Conservation (phyloP, 2,797 vertebrate species). For the Pangasius macronema region DNA sequence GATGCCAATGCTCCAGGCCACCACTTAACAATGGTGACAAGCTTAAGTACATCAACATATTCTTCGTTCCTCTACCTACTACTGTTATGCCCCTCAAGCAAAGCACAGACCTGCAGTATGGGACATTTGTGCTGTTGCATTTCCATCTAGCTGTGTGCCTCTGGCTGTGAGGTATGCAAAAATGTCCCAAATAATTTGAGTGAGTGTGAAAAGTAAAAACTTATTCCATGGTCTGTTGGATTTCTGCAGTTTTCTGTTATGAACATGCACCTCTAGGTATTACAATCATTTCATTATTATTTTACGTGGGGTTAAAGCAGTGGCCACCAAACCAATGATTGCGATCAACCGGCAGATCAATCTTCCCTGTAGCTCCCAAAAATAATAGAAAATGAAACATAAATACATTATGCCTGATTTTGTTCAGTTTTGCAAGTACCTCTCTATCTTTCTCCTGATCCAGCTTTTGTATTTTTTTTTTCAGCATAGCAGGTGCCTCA, state of each 20-base stretch:
- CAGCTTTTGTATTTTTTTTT: background rate
- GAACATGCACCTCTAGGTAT: background rate
- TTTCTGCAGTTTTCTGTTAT: background rate
- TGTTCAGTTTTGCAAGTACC: background rate
- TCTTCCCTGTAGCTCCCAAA: background rate
- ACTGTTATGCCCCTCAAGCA: slow-evolving; percentile 8
- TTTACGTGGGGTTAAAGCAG: background rate
- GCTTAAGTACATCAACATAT: background rate
- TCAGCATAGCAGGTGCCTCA: background rate
- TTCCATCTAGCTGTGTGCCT: slow-evolving; percentile 18
- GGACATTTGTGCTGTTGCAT: background rate
- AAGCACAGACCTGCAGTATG: slow-evolving; percentile 8
- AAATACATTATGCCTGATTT: background rate
- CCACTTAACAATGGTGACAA: slow-evolving; percentile 7
- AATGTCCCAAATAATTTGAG: slow-evolving; percentile 1
- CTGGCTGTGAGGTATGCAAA: slow-evolving; percentile 9
- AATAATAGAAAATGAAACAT: background rate
- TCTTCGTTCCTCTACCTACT: background rate
- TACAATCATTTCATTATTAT: background rate
- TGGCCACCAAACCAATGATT: background rate
- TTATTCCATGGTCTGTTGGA: background rate
- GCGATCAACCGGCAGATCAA: background rate
- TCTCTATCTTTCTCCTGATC: too few relatives aligned
- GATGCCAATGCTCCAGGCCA: slow-evolving; percentile 5
- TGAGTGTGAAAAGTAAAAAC: slow-evolving; percentile 2